Evolutionary conservation across 2,113 vertebrate genomes (phyloP).

Genomic region (Hemicordylus capensis): DNA sequence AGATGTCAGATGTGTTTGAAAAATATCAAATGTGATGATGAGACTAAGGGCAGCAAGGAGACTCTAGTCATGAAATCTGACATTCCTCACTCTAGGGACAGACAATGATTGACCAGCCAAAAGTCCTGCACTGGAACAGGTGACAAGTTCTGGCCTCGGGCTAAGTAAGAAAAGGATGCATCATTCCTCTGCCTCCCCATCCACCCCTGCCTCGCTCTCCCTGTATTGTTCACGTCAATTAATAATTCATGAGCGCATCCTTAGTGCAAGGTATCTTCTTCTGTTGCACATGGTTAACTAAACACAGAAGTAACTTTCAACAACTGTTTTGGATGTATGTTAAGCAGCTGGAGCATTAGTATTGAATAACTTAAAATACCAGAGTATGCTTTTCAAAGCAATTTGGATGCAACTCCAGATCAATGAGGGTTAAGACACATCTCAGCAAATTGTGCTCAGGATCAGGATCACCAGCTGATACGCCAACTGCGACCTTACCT

Average conservation of each 20-base stretch:
- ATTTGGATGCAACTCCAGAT: not conserved
- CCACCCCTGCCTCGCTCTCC: not conserved
- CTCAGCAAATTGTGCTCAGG: not conserved
- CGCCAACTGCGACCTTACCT: no score
- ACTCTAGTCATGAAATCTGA: not conserved
- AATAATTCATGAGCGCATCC: slow-evolving; percentile 3
- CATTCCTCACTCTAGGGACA: not conserved
- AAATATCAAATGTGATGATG: not conserved
- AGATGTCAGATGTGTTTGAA: not conserved
- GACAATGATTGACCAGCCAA: not conserved
- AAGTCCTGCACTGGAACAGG: not conserved
- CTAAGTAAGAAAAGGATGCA: not conserved
- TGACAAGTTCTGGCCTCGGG: not conserved
- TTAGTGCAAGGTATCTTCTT: not conserved
- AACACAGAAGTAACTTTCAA: not conserved
- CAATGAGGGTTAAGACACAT: not conserved
- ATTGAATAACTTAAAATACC: not conserved
- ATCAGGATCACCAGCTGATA: not conserved
- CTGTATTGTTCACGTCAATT: not conserved
- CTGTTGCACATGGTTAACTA: not conserved
- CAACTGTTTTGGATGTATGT: not conserved
- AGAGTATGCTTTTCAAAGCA: not conserved
- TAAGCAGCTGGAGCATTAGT: not conserved
- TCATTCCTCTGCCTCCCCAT: not conserved
- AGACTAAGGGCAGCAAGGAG: not conserved